Evolutionary conservation across 2,797 vertebrate genomes (phyloP), one percentile per base, ranked within the genome.

Genomic region (Babyrousa celebensis): DNA sequence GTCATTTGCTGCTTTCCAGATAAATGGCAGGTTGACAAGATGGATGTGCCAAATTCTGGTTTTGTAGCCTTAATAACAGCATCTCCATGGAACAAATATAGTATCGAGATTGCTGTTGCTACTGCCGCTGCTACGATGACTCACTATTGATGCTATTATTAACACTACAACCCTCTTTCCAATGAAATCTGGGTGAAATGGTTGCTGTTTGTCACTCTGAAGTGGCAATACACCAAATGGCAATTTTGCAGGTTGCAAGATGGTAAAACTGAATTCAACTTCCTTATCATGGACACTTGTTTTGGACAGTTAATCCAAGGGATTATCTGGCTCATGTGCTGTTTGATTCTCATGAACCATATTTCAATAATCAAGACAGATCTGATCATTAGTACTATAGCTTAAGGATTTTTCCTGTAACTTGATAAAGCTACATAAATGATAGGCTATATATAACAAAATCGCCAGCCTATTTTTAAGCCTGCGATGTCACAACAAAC

Each of bases 1-100:
- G 25, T 79, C 62, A 36, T 83, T 75, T 27, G 52, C 79, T 29
- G 67, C 40, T 68, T 89, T 92, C 79, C 58, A 72, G 62, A 83
- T 71, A 88, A 83, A 48, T 60, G 58, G 74, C n/a, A 88, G 85
- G 83, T 82, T 71, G 72, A 62, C 4, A 15, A 87, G 62, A 48
- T 52, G 54, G 48, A 91, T 70, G 23, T 85, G 12, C n/a, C n/a
- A 16, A 5, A 62, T 85, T 91, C 75, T 85, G 52, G n/a, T 52
- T 95, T 86, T 74, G 68, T 95, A n/a, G 12, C 12, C 25, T 74
- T 80, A 75, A 72, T 85, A 93, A 48, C 43, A 48, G 43, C 43
- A 48, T 96, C 60, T 94, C 60, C 32, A 5, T 15, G 70, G 23
- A 83, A 83, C 63, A 95, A 91, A 94, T 72, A 87, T 14, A 94